These are phyloP conservation scores for Neodon shergylaensis DNA, from an alignment of 2,113 vertebrate species.

Conservation along the genomic window DNA sequence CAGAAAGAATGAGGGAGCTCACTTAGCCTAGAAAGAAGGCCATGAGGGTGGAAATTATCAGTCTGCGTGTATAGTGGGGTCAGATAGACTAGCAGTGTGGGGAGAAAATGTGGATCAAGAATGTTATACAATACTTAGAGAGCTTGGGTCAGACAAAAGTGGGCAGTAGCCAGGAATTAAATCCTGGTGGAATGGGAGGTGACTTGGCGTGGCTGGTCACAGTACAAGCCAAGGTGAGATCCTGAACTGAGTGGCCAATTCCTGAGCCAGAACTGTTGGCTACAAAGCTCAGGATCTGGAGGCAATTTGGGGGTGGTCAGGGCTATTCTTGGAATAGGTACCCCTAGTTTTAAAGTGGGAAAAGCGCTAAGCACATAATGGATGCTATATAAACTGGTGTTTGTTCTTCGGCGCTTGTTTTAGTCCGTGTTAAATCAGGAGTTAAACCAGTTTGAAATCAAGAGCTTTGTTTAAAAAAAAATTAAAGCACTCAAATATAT, in stretches of 20 bases:
- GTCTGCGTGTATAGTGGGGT: neutral
- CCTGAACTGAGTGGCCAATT: slow-evolving; percentile 67
- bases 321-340: slow-evolving; percentile 36
- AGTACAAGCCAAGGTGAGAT: slow-evolving; percentile 74
- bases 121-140: slow-evolving; percentile 19
- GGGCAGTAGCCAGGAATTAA: slow-evolving; percentile 66
- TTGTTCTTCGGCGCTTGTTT: slow-evolving; percentile 41
- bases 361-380: slow-evolving; percentile 52
- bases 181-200: slow-evolving; percentile 67
- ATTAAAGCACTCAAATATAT: slow-evolving; percentile 71
- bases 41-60: neutral
- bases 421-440: slow-evolving; percentile 64
- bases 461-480: slow-evolving; percentile 47
- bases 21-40: neutral
- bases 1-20: neutral
- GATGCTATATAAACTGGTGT: slow-evolving; percentile 20
- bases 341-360: slow-evolving; percentile 48
- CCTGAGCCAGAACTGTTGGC: slow-evolving; percentile 62
- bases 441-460: slow-evolving; percentile 71
- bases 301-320: slow-evolving; percentile 20
- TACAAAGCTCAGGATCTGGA: slow-evolving; percentile 56
- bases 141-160: slow-evolving; percentile 64
- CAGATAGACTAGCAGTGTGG: neutral
- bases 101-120: neutral
- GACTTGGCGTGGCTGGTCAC: slow-evolving; percentile 63